phyloP scores from a whole-genome alignment of 2,113 vertebrate genomes.

The Tachycineta bicolor region DNA sequence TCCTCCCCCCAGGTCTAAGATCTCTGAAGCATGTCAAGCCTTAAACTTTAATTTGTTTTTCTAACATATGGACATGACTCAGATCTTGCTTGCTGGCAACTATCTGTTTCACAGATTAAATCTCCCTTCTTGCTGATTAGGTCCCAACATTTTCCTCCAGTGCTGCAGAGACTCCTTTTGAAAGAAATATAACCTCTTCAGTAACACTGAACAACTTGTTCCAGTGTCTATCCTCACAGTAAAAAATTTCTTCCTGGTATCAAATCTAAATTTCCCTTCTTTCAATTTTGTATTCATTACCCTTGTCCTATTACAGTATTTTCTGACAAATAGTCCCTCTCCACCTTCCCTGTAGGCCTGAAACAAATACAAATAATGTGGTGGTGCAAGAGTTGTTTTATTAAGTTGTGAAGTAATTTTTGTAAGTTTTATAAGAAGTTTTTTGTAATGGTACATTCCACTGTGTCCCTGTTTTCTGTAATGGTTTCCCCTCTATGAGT shows the following conservation, averaged over 20 bases:
- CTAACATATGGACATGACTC: neutral
- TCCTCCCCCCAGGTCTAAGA: neutral
- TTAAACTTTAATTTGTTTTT: neutral
- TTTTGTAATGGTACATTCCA: no score
- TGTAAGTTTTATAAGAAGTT: no score
- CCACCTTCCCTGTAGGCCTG: neutral
- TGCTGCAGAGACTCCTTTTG: neutral
- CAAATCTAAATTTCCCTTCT: neutral
- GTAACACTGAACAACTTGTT: neutral
- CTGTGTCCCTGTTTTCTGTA: no score
- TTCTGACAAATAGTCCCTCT: neutral
- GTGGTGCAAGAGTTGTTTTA: no score
- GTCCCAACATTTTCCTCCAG: neutral
- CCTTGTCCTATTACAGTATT: neutral
- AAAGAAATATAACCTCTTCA: neutral
- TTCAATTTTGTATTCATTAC: neutral
- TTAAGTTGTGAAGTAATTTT: no score
- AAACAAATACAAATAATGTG: neutral
- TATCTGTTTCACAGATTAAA: neutral
- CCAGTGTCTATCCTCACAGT: neutral
- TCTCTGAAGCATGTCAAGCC: neutral
- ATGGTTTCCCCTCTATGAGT: no score
- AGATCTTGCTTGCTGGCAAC: neutral
- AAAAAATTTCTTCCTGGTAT: neutral
- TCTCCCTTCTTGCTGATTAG: neutral